Evolutionary conservation across 1,140 invertebrate genomes (phyloP), one percentile per base, ranked within the genome.

Genomic region (Bombus huntii): DNA sequence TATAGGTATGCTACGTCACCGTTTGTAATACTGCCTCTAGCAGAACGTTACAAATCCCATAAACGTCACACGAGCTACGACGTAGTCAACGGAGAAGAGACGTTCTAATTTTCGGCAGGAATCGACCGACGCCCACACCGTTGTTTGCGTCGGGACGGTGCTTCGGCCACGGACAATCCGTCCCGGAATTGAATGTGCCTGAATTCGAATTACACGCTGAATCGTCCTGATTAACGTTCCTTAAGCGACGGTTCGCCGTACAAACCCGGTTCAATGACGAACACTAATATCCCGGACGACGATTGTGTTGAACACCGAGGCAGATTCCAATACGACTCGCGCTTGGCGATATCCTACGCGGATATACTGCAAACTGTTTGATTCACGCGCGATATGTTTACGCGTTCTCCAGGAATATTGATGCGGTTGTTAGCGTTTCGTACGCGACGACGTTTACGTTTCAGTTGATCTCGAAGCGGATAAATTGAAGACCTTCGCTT

Each of bases 171-270:
- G 71, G 34, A 80, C 79, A 79, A 75, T 83, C 88, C 86, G 79
- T 65, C 53, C 66, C 25, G 72, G 59, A 80, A 90, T 90, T 78
- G 80, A 90, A 81, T 68, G 80, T 31, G 31, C 18, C 25, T 70
- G 78, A 79, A 81, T 78, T 66, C 74, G 81, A 89, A 82, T 82
- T 44, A 57, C 53, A 57, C 73, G 77, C 57, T 87, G 89, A 90
- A 90, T 88, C 82, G 82, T 76, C 70, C 71, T 88, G 86, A 90
- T 90, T 88, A 90, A 90, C 86, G 86, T 79, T 90, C 86, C 89
- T 90, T 88, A 72, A 72, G 37, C 76, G 62, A 34, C 57, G 77
- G n/a, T 66, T 34, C 22, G 59, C 57, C 39, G 22, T 44, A 34
- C 28, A 68, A 53, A 75, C 34, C 68, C 72, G 71, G 28, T 25